Evolutionary conservation across 2,113 vertebrate species (phyloP).

Genomic region (Ardeotis arabs): DNA sequence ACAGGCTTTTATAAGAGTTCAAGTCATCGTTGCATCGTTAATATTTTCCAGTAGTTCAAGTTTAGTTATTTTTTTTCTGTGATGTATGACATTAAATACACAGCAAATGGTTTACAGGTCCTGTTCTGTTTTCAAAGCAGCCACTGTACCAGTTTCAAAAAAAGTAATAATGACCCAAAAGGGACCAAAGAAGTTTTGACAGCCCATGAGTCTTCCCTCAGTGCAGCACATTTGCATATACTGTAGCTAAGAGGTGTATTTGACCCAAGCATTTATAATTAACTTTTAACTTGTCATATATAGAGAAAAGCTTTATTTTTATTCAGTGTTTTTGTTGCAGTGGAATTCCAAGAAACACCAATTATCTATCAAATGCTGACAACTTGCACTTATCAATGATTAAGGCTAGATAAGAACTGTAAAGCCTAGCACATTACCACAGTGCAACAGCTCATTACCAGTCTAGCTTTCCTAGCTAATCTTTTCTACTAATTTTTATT

Average conservation of each 20-base stretch:
- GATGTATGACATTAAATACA: not conserved
- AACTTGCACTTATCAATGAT: constrained; percentile 39
- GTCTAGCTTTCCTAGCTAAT: constrained; percentile 28
- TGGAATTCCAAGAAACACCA: constrained; percentile 26
- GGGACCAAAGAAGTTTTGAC: not conserved
- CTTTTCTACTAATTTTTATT: constrained; percentile 51
- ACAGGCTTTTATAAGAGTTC: not conserved
- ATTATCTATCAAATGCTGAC: constrained; percentile 34
- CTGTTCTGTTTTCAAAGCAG: not conserved
- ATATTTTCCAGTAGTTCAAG: not conserved
- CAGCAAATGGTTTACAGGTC: not conserved
- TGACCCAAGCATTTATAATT: not conserved
- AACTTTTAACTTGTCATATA: constrained; percentile 1
- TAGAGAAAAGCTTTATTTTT: constrained; percentile 19
- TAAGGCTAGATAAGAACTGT: constrained; percentile 38
- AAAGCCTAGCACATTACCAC: constrained; percentile 25
- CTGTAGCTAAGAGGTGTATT: not conserved
- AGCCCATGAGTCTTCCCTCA: not conserved
- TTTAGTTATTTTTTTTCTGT: not conserved
- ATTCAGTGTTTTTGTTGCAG: not conserved
- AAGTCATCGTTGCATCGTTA: not conserved
- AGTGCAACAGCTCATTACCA: constrained; percentile 52
- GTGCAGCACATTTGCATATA: not conserved
- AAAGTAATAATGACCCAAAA: not conserved
- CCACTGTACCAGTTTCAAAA: not conserved